Evolutionary conservation across 1,140 invertebrate species (phyloP).

Genomic region (Lepidurus apus): DNA sequence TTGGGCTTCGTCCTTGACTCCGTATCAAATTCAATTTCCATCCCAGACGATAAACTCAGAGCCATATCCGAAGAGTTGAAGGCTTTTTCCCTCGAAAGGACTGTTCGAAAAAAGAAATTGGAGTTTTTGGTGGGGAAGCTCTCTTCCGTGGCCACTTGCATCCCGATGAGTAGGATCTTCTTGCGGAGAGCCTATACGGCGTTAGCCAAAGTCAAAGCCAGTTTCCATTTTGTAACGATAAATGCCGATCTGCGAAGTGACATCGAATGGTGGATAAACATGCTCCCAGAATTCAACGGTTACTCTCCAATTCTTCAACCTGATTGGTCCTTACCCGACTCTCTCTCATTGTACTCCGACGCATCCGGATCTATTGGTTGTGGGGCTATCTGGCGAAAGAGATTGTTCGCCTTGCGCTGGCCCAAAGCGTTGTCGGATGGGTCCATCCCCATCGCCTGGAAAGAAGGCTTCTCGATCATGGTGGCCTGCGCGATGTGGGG

Average conservation of each 20-base stretch:
- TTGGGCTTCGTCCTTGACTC: background rate
- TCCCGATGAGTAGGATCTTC: background rate
- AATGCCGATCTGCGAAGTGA: background rate
- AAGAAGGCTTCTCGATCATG: background rate
- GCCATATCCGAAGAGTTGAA: background rate
- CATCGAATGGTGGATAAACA: background rate
- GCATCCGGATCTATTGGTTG: background rate
- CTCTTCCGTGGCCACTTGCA: background rate
- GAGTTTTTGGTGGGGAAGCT: background rate
- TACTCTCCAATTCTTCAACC: background rate
- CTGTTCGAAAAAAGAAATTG: background rate
- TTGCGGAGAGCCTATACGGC: background rate
- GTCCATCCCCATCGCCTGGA: conserved; percentile 7
- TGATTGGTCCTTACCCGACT: background rate
- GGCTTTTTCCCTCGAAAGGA: background rate
- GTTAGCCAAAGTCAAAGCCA: background rate
- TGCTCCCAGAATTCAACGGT: conserved; percentile 8
- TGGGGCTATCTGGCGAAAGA: background rate
- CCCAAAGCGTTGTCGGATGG: background rate
- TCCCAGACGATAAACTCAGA: background rate
- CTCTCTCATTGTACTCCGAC: conserved; percentile 11
- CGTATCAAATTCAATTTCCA: background rate
- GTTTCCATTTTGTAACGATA: background rate
- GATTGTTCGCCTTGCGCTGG: background rate
- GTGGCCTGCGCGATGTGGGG: conserved; percentile 27